Percentiles rank a stretch among this genome's conserved stretches.
phyloP scores from a whole-genome alignment of 2,113 vertebrate genomes.

The Gulo gulo region DNA sequence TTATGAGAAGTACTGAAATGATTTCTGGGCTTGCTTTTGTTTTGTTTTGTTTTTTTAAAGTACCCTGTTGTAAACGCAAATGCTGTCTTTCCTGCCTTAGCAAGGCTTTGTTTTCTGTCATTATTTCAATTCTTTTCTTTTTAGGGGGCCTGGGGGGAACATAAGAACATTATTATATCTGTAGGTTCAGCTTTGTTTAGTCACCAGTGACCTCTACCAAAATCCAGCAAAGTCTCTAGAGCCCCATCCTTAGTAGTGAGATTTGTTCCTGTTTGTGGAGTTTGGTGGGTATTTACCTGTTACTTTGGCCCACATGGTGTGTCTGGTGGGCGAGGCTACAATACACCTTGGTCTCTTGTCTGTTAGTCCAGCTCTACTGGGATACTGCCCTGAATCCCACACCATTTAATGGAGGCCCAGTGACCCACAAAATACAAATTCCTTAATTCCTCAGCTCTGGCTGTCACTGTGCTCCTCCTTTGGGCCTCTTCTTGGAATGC shows the following conservation, averaged over 20 bases:
- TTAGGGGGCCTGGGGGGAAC: not conserved
- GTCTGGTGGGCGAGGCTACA: not conserved
- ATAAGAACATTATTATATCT: not conserved
- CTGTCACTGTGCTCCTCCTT: not conserved
- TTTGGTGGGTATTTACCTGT: no score
- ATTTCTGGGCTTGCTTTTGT: not conserved
- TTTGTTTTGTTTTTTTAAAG: not conserved
- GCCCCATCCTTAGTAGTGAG: not conserved
- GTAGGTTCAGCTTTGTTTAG: not conserved
- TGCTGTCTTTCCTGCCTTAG: not conserved
- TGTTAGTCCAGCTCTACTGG: not conserved
- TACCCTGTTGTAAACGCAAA: not conserved
- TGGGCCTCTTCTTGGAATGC: not conserved
- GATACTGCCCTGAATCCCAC: not conserved
- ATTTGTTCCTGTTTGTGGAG: not conserved
- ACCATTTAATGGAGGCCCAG: not conserved
- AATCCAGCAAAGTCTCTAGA: not conserved
- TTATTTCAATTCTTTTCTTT: not conserved
- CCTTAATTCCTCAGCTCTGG: not conserved
- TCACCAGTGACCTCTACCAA: not conserved
- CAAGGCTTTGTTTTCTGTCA: not conserved
- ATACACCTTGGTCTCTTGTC: not conserved
- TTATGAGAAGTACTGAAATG: not conserved
- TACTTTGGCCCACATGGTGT: not conserved
- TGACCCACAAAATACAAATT: not conserved